Evolutionary conservation across 2,113 vertebrate species (phyloP).

Genomic region (Neotoma lepida): DNA sequence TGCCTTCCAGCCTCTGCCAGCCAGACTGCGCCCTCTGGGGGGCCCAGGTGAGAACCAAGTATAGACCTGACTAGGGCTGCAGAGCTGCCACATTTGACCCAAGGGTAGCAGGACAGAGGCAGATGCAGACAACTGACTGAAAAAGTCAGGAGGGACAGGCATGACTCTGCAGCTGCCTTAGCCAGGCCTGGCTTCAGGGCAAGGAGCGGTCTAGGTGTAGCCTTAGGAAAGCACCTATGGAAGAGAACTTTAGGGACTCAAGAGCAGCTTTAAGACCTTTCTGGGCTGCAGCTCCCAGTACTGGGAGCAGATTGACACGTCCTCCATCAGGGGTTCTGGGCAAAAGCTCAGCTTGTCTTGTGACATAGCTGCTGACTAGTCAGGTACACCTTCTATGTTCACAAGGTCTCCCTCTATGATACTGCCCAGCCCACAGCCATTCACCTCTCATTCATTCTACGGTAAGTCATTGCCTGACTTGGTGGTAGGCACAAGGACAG

Average conservation of each 20-base stretch:
- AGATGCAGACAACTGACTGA: background rate
- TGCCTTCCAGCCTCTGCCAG: constrained; percentile 81
- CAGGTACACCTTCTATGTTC: constrained; percentile 55
- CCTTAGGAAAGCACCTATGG: background rate
- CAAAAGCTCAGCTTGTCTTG: constrained; percentile 69
- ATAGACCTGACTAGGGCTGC: background rate
- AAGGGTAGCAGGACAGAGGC: background rate
- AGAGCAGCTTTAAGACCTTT: background rate
- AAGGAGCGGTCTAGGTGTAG: background rate
- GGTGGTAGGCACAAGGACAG: background rate
- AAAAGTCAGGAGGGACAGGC: background rate
- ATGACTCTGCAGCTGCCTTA: background rate
- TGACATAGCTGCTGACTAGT: constrained; percentile 74
- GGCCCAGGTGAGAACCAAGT: constrained; percentile 80
- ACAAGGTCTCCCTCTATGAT: background rate
- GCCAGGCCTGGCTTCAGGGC: background rate
- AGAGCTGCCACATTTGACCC: background rate
- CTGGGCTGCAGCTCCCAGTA: background rate
- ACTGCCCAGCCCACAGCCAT: background rate
- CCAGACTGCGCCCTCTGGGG: constrained; percentile 77
- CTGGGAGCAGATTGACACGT: constrained; percentile 57
- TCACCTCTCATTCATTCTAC: background rate
- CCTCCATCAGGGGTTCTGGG: constrained; percentile 76
- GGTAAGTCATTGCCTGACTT: background rate
- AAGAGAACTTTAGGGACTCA: accelerated